Evolutionary conservation across 2,888 invertebrate genomes (phyloP).

Genomic region (Nasonia oneida): DNA sequence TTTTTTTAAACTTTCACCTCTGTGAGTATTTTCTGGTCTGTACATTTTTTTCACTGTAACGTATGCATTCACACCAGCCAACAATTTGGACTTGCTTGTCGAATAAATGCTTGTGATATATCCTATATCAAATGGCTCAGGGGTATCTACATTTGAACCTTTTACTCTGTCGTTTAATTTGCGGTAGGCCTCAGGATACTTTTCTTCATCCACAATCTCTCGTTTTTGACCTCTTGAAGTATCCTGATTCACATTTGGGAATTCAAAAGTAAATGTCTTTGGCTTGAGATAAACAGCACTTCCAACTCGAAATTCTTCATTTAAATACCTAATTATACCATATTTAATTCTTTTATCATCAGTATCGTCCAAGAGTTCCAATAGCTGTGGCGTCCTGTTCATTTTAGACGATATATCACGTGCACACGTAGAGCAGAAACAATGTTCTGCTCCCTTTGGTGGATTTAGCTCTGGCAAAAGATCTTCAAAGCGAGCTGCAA

Average conservation of each 20-base stretch:
- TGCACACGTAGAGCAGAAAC: conserved; percentile 69
- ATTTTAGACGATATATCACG: conserved; percentile 65
- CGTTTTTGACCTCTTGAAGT: conserved; percentile 57
- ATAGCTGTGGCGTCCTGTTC: conserved; percentile 72
- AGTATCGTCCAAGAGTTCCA: conserved; percentile 80
- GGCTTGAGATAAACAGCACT: conserved; percentile 86
- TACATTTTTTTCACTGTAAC: conserved; percentile 86
- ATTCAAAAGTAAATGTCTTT: conserved; percentile 83
- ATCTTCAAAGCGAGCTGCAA: conserved; percentile 73
- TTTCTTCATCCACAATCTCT: conserved; percentile 83
- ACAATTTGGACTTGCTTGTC: conserved; percentile 79
- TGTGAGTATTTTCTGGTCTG: conserved; percentile 88
- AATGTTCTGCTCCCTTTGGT: conserved; percentile 67
- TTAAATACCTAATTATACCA: conserved; percentile 81
- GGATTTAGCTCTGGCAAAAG: conserved; percentile 65
- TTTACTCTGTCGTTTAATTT: conserved; percentile 86
- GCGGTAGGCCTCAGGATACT: conserved; percentile 90
- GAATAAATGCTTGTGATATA: conserved; percentile 84
- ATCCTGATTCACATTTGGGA: conserved; percentile 58
- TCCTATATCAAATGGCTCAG: conserved; percentile 88
- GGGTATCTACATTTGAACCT: conserved; percentile 86
- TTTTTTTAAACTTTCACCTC: conserved; percentile 81
- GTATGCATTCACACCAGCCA: conserved; percentile 82
- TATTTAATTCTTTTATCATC: conserved; percentile 80
- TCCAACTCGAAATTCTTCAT: conserved; percentile 84